Evolutionary conservation across 1,140 invertebrate genomes (phyloP).

Genomic region (Spodoptera litura): DNA sequence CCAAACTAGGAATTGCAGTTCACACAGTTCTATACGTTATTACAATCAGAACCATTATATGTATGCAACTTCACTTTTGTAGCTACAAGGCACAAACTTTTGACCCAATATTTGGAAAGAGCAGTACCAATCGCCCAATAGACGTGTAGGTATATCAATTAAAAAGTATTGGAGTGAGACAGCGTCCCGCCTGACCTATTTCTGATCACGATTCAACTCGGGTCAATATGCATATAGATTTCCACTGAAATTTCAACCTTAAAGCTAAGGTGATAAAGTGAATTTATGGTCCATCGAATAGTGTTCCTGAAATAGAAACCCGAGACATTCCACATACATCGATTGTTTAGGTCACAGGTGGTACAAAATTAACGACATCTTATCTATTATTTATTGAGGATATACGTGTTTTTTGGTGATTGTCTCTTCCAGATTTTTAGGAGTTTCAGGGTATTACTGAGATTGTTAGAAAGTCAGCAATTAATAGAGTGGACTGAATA

Average conservation of each 20-base stretch:
- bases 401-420: too few species aligned
- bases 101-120: too few species aligned
- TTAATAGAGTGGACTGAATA: too few species aligned
- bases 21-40: too few species aligned
- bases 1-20: too few species aligned
- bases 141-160: slow-evolving; percentile 91
- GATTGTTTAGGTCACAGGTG: slow-evolving; percentile 59
- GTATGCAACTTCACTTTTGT: too few species aligned
- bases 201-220: slow-evolving; percentile 58
- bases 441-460: too few species aligned
- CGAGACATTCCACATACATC: slow-evolving; percentile 64
- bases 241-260: slow-evolving; percentile 50
- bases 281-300: slow-evolving; percentile 22
- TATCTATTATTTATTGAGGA: too few species aligned
- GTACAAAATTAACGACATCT: slow-evolving; percentile 33
- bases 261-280: neutral
- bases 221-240: slow-evolving; percentile 57
- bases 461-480: too few species aligned
- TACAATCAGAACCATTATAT: too few species aligned
- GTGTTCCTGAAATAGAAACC: slow-evolving; percentile 63
- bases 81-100: too few species aligned
- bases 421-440: too few species aligned
- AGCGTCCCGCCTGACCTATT: slow-evolving; percentile 68
- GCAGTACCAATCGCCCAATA: neutral
- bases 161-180: slow-evolving; percentile 91